Evolutionary conservation across 2,113 vertebrate genomes (phyloP), one percentile per base, ranked within the genome.

Genomic region (Motacilla tschutschensis): DNA sequence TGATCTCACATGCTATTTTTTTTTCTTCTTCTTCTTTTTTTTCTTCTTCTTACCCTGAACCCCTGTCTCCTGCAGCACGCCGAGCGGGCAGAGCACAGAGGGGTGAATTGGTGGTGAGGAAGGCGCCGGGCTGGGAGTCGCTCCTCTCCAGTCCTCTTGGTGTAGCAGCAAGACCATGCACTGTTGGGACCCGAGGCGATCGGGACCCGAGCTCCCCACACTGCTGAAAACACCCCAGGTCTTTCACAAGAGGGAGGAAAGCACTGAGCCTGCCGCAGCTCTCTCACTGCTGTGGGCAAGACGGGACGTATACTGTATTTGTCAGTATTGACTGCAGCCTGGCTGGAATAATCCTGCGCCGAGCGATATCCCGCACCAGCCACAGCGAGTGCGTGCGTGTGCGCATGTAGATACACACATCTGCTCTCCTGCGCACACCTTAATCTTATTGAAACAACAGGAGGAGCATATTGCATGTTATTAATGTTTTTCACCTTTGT

Each of bases 1-100:
- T 93, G 93, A 92, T 90, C 94, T 94, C 90, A 94, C 75, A 79
- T 88, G 47, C 69, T 79, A 25, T 86, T 90, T 79, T 88, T 81
- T 87, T 79, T 43, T 25, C 4, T 63, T n/a, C 7, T 44, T 58
- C 8, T 40, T 46, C 2, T 25, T 14, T 72, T 35, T 55, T 60
- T 26, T 35, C 7, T 21, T 5, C 10, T 82, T 79, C n/a, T 85
- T 88, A 33, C 81, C 63, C 57, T 46, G 67, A 86, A 64, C 24
- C 64, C 38, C n/a, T 69, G 53, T 70, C 84, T 82, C 24, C 46
- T 31, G 57, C 60, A 77, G 66, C 63, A 62, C 1, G 0, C 14
- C 0, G 3, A 58, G 71, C 2, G 0, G 51, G 57, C 71, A 75
- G 74, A 83, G 38, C 50, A 69, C 0, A 0, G 26, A 62, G 47